Conservation (phyloP, 1,140 invertebrate genomes). For the Drosophila athabasca region DNA sequence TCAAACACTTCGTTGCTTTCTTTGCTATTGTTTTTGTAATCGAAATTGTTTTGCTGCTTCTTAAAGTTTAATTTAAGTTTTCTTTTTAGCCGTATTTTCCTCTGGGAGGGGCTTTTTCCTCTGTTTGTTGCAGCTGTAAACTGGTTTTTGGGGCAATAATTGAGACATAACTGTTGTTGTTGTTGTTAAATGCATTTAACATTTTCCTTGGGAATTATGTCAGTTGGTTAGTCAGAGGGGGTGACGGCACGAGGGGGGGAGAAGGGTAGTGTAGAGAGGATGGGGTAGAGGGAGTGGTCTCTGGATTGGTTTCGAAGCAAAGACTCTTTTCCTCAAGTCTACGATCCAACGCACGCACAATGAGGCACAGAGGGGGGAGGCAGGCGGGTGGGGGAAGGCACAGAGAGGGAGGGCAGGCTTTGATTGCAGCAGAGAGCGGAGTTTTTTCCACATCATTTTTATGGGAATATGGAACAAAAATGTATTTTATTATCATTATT, state of each 20-base stretch:
- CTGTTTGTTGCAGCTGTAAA: slow-evolving; percentile 20
- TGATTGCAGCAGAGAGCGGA: background rate
- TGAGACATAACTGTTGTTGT: slow-evolving; percentile 70
- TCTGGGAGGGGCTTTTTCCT: slow-evolving; percentile 4
- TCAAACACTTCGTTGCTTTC: background rate
- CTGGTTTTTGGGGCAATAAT: slow-evolving; percentile 55
- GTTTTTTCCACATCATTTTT: background rate
- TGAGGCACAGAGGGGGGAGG: background rate
- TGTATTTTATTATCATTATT: slow-evolving; percentile 1
- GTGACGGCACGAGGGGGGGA: background rate
- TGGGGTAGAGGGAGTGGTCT: slow-evolving; percentile 13
- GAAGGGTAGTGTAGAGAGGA: no score
- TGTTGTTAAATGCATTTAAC: slow-evolving; percentile 61
- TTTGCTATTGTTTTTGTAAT: slow-evolving; percentile 34
- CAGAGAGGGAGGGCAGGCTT: background rate
- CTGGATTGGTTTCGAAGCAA: slow-evolving; percentile 21
- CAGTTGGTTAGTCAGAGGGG: slow-evolving; percentile 51
- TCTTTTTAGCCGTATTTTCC: slow-evolving; percentile 10
- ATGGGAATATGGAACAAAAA: slow-evolving; percentile 24
- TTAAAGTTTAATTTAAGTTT: slow-evolving; percentile 38
- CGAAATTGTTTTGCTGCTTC: slow-evolving; percentile 45
- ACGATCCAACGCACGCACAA: slow-evolving; percentile 44
- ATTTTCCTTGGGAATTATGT: slow-evolving; percentile 75
- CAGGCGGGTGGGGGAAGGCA: background rate
- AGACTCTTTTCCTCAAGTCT: slow-evolving; percentile 34